Evolutionary conservation across 2,113 vertebrate species (phyloP).

Genomic region (Nesogale talazaci): DNA sequence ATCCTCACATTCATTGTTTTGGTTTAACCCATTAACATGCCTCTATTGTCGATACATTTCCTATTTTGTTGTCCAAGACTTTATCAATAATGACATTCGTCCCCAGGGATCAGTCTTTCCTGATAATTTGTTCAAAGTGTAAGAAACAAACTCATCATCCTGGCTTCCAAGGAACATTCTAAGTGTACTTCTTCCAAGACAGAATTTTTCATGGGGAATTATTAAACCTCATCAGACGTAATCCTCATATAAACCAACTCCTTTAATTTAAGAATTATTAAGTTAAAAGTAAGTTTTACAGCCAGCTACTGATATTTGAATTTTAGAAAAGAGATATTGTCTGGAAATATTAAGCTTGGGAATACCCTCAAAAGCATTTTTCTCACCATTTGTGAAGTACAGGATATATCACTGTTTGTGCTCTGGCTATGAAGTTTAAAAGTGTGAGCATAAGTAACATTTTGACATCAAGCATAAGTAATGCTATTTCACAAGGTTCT

Average conservation of each 20-base stretch:
- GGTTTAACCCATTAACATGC: too few relatives aligned
- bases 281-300: background rate
- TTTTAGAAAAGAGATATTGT: background rate
- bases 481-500: background rate
- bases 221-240: background rate
- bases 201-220: background rate
- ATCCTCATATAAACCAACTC: background rate
- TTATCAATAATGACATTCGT: too few relatives aligned
- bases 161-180: background rate
- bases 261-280: background rate
- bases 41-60: too few relatives aligned
- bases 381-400: background rate
- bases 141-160: too few relatives aligned
- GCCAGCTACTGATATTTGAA: background rate
- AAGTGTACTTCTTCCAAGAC: background rate
- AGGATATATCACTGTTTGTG: background rate
- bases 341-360: background rate
- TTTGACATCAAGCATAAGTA: slow-evolving; percentile 18
- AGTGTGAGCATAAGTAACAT: background rate
- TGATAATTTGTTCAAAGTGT: too few relatives aligned
- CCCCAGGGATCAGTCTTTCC: too few relatives aligned
- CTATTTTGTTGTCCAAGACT: too few relatives aligned
- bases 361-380: background rate
- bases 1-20: too few relatives aligned
- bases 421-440: too few relatives aligned